Base-by-base conservation (phyloP, 2,888 invertebrate genomes). In the Marasmarcha lunaedactyla region DNA sequence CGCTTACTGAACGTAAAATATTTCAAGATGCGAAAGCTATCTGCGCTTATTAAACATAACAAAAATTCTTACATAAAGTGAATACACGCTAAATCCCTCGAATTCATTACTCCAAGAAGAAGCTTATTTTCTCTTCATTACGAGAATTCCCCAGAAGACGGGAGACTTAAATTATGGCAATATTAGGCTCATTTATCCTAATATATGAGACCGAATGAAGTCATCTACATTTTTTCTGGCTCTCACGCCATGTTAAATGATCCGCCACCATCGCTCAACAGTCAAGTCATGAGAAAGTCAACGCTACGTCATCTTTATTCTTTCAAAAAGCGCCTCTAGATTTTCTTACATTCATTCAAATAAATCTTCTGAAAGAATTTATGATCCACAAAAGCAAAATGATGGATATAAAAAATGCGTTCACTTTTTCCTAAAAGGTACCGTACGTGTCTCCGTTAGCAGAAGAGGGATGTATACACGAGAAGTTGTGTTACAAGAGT, bases 311-410 rank as follows among this genome's bases (percentile, higher is more conserved):
- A 30, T 30, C 30, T 30, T 30, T 30, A 30, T 30, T 30, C 20
- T 30, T 30, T 30, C 30, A 30, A 30, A 30, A n/a, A n/a, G 3
- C 30, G 9, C 11, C 11, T 30, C 10, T 11, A 30, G 30, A 30
- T 30, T 30, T 30, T 11, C 30, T 11, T 9, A 30, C 30, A 11
- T 30, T 11, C 30, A 3, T 9, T 30, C 20, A 20, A 30, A 30
- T 30, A 30, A 30, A 30, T 30, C 30, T 30, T 30, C 30, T 30
- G n/a, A 30, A 11, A 30, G 30, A 30, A 30, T 30, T 20, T 30
- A 30, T 30, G 30, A 30, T 30, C 30, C 30, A 4, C 30, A 30
- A 30, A 30, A 30, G 30, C 30, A 9, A 9, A 9, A 11, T 30
- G 30, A n/a, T 9, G 30, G 30, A 11, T 11, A 30, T 11, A 11